phyloP scores from a whole-genome alignment of 2,113 vertebrate genomes.

The Siphamia tubifer region DNA sequence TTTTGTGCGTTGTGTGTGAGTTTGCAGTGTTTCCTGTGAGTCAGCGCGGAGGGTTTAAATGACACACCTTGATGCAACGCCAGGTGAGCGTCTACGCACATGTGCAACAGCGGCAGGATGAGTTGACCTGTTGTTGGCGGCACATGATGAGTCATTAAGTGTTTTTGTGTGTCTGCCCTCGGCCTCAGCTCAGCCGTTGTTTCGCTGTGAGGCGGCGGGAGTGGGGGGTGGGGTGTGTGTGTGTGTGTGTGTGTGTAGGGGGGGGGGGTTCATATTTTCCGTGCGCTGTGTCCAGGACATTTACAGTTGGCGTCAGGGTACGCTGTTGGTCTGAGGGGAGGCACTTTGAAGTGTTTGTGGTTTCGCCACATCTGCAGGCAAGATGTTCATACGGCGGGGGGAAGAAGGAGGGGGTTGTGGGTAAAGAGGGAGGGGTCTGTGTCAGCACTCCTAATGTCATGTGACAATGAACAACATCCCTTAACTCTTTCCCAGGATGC shows the following conservation, averaged over 20 bases:
- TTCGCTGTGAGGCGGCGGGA: slow-evolving; percentile 72
- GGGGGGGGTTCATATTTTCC: slow-evolving; percentile 92
- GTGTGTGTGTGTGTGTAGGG: no score
- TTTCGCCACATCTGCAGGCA: slow-evolving; percentile 97
- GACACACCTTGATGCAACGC: neutral
- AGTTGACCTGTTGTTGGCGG: slow-evolving; percentile 44
- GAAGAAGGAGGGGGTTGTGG: slow-evolving; percentile 2
- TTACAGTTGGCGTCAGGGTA: slow-evolving; percentile 98
- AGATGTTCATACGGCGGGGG: slow-evolving; percentile 84
- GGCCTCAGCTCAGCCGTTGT: slow-evolving; percentile 71
- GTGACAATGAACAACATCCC: slow-evolving; percentile 91
- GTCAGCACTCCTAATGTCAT: slow-evolving; percentile 87
- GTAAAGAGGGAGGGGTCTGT: slow-evolving; percentile 34
- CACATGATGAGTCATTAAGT: slow-evolving; percentile 68
- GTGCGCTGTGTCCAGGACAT: slow-evolving; percentile 94
- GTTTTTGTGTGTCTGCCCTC: slow-evolving; percentile 45
- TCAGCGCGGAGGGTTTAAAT: neutral
- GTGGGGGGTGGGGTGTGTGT: no score
- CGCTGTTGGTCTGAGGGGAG: slow-evolving; percentile 91
- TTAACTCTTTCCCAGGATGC: slow-evolving; percentile 82
- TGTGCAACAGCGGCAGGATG: slow-evolving; percentile 17
- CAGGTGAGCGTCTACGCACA: slow-evolving; percentile 36
- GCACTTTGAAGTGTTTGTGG: slow-evolving; percentile 97
- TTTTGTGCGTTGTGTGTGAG: no score
- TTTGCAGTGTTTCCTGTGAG: neutral